phyloP scores from a whole-genome alignment of 2,888 invertebrate genomes.

The Galerucella calmariensis region DNA sequence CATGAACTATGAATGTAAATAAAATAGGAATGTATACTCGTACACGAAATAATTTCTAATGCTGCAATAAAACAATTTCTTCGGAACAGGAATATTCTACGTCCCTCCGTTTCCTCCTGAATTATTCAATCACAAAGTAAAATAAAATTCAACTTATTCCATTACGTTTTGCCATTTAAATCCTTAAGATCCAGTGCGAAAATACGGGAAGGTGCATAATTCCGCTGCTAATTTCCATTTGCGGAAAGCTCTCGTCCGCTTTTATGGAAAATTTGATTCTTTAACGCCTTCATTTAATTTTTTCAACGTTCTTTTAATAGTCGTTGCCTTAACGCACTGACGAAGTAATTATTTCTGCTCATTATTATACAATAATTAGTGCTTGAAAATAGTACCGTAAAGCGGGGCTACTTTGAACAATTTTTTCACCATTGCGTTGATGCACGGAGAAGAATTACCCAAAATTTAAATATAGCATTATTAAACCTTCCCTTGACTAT shows the following conservation, averaged over 20 bases:
- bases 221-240: conserved; percentile 1
- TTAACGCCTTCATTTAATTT: not conserved
- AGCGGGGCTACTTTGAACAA: too few relatives aligned
- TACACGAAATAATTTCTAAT: too few relatives aligned
- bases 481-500: too few relatives aligned
- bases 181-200: not conserved
- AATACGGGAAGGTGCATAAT: not conserved
- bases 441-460: too few relatives aligned
- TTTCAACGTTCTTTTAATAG: too few relatives aligned
- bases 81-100: not conserved
- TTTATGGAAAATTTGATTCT: not conserved
- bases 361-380: too few relatives aligned
- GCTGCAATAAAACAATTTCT: not conserved
- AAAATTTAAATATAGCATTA: too few relatives aligned
- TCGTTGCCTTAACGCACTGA: not conserved
- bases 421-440: too few relatives aligned
- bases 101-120: not conserved
- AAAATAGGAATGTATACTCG: too few relatives aligned
- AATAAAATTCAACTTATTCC: conserved; percentile 1
- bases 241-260: not conserved
- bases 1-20: too few relatives aligned
- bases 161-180: not conserved
- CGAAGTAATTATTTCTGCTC: not conserved
- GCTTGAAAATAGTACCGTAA: too few relatives aligned
- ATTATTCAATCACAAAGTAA: not conserved